phyloP scores from a whole-genome alignment of 2,113 vertebrate species.

The Mesitornis unicolor region DNA sequence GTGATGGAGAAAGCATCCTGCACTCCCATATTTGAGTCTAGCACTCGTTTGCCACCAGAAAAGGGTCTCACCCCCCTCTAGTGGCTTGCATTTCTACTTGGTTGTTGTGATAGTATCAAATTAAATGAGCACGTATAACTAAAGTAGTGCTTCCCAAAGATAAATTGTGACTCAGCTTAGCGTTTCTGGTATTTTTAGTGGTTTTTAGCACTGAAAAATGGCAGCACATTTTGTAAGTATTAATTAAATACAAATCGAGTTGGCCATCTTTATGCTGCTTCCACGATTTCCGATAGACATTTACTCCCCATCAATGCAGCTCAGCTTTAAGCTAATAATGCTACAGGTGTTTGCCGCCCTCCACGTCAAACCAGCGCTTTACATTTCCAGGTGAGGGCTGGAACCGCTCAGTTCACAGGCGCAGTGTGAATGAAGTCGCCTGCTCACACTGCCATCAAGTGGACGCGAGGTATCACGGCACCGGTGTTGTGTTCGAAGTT shows the following conservation, averaged over 20 bases:
- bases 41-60: neutral
- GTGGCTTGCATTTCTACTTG: neutral
- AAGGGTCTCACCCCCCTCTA: neutral
- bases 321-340: rapidly evolving
- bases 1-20: neutral
- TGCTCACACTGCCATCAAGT: constrained; percentile 25
- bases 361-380: rapidly evolving
- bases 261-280: neutral
- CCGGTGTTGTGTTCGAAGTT: rapidly evolving
- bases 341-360: rapidly evolving
- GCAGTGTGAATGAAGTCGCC: no score
- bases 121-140: rapidly evolving
- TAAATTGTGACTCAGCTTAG: neutral
- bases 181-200: neutral
- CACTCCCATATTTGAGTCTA: rapidly evolving
- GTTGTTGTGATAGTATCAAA: neutral
- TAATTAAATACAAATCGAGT: neutral
- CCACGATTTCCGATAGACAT: rapidly evolving
- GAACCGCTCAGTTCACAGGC: rapidly evolving
- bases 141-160: neutral
- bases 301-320: rapidly evolving
- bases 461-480: neutral
- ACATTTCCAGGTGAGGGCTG: rapidly evolving
- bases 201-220: neutral
- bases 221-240: neutral